Evolutionary conservation across 2,113 vertebrate genomes (phyloP).

Genomic region (Stigmatopora argus): DNA sequence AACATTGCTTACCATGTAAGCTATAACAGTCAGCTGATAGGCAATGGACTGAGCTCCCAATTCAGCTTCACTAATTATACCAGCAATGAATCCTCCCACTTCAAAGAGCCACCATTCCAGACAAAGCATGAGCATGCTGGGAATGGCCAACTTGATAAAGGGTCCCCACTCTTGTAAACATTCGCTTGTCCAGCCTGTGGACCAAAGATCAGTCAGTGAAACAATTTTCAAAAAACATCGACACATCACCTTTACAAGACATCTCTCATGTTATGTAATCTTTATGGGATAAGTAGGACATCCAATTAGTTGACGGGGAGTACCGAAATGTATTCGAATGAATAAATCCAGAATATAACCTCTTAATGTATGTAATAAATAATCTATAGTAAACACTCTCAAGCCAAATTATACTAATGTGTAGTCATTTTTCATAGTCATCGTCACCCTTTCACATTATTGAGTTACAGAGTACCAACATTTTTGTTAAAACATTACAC

Average conservation of each 20-base stretch:
- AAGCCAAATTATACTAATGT: background rate
- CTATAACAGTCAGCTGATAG: constrained; percentile 70
- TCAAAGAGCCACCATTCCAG: constrained; percentile 91
- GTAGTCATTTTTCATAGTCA: background rate
- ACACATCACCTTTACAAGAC: background rate
- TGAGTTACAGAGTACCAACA: constrained; percentile 9
- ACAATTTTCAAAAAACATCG: background rate
- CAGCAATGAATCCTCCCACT: constrained; percentile 80
- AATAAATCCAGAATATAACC: background rate
- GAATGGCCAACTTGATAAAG: constrained; percentile 77
- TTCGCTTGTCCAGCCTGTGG: constrained; percentile 79
- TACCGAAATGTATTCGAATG: background rate
- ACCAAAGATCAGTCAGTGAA: background rate
- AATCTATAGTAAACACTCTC: background rate
- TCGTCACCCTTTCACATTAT: background rate
- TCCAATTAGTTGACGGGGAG: background rate
- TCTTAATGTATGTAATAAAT: background rate
- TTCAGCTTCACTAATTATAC: constrained; percentile 77
- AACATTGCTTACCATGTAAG: constrained; percentile 78
- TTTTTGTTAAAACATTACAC: constrained; percentile 33
- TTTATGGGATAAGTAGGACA: background rate
- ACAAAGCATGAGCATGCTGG: constrained; percentile 89
- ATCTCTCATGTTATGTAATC: background rate
- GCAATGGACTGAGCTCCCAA: constrained; percentile 80
- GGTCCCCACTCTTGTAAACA: constrained; percentile 84